Evolutionary conservation across 2,113 vertebrate genomes (phyloP), one percentile per base, ranked within the genome.

Genomic region (Entomyzon cyanotis): DNA sequence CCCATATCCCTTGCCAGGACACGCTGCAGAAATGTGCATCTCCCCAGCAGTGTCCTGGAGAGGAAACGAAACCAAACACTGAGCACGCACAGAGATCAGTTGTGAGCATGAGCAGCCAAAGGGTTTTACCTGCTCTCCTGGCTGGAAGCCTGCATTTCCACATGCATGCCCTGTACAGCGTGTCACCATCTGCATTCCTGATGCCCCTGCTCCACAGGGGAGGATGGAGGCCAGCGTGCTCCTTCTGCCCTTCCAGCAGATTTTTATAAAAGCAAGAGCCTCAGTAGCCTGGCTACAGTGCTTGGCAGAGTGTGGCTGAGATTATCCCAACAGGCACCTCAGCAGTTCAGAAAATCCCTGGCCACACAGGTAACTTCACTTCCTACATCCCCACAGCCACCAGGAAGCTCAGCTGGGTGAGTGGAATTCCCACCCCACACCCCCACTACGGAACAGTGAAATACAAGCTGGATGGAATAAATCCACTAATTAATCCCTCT

Each of bases 101-200:
- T 0, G 59, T 3, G 10, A 9, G 55, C n/a, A 8, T 0, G 14
- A 94, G 91, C 87, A 93, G 92, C 95, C 55, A 7, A 75, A 89
- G 69, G 78, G 12, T 47, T 70, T 35, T 22, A 63, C 67, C 76
- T 19, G 35, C 55, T 50, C 5, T 23, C 35, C 91, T 46, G 56
- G 84, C 88, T 33, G 41, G 20, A 60, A 84, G 69, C 83, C 79
- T 55, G 75, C 59, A 28, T 39, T 90, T 64, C 71, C 81, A 74
- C 69, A 41, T 67, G 71, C 80, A 33, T 87, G 88, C 92, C 84
- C 96, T 59, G 56, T 5, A 33, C 28, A 13, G 46, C 3, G 2
- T 20, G 47, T 77, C 96, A 81, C 80, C 88, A 67, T 84, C 79
- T 65, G 97, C 96, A 83, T 95, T 83, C 97, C 84, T 25, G 64